Conservation (phyloP, 2,888 invertebrate genomes). For the Blastobasis adustella region DNA sequence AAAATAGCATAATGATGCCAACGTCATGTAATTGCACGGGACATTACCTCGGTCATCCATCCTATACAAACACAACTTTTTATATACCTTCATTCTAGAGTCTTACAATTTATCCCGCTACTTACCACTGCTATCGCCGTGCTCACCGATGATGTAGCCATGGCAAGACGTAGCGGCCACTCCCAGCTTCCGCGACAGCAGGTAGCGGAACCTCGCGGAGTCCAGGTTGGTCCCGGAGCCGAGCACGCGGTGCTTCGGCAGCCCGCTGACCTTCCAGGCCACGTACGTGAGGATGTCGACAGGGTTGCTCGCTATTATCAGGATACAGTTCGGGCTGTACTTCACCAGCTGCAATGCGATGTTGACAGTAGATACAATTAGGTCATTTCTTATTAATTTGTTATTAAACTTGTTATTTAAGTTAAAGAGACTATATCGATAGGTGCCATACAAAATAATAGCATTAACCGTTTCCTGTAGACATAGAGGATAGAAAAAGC, state of each 20-base stretch:
- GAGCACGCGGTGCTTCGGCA: constrained; percentile 90
- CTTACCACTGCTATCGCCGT: constrained; percentile 90
- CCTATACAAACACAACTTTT: no score
- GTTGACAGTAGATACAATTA: background rate
- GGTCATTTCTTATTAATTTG: background rate
- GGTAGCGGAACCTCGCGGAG: constrained; percentile 91
- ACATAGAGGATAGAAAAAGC: no score
- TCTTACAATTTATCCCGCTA: no score
- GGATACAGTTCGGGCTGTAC: constrained; percentile 89
- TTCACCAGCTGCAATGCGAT: constrained; percentile 75
- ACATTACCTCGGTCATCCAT: no score
- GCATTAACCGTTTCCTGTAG: background rate
- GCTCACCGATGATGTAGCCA: constrained; percentile 96
- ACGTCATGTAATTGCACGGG: no score
- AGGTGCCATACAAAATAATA: background rate
- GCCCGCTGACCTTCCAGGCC: constrained; percentile 94
- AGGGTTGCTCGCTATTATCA: constrained; percentile 93
- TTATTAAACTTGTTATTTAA: background rate
- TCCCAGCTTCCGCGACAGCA: constrained; percentile 86
- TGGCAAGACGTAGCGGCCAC: constrained; percentile 91
- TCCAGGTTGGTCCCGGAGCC: constrained; percentile 96
- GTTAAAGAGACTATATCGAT: background rate
- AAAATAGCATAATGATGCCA: no score
- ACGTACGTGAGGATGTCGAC: constrained; percentile 95
- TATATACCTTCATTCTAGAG: no score